Conservation (phyloP, 1,140 invertebrate genomes). For the Lepidurus couesii region DNA sequence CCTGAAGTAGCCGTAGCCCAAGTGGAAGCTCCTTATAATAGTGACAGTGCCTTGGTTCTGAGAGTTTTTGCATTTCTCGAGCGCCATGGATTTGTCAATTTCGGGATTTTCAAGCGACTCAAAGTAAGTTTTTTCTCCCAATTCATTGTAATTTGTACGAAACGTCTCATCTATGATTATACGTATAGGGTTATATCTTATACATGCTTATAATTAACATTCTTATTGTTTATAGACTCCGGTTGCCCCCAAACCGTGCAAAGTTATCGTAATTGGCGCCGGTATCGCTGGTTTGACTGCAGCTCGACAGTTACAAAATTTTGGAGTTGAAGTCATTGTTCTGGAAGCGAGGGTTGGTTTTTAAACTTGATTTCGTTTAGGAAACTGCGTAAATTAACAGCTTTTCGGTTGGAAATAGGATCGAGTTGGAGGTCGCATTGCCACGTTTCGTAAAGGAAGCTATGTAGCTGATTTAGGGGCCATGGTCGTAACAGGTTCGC, state of each 20-base stretch:
- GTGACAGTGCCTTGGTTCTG: slow-evolving; percentile 73
- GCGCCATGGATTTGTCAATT: slow-evolving; percentile 96
- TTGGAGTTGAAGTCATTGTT: slow-evolving; percentile 92
- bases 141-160: slow-evolving; percentile 11
- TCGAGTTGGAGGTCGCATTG: slow-evolving; percentile 90
- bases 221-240: slow-evolving; percentile 49
- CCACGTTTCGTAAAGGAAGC: slow-evolving; percentile 89
- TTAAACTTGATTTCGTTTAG: background rate
- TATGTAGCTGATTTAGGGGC: slow-evolving; percentile 89
- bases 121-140: slow-evolving; percentile 50
- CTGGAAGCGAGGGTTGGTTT: slow-evolving; percentile 74
- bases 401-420: slow-evolving; percentile 53
- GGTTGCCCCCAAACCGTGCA: slow-evolving; percentile 70
- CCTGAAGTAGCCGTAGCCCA: slow-evolving; percentile 71
- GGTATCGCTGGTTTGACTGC: slow-evolving; percentile 90
- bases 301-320: slow-evolving; percentile 87
- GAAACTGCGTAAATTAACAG: slow-evolving; percentile 19
- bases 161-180: background rate
- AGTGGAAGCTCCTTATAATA: slow-evolving; percentile 87
- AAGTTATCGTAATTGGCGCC: slow-evolving; percentile 91
- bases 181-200: background rate
- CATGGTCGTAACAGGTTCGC: slow-evolving; percentile 53
- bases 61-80: slow-evolving; percentile 89
- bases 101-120: slow-evolving; percentile 87
- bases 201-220: slow-evolving; percentile 26